These are phyloP conservation scores for Pimephales promelas DNA, from an alignment of 2,113 vertebrate species.

Conservation along the genomic window DNA sequence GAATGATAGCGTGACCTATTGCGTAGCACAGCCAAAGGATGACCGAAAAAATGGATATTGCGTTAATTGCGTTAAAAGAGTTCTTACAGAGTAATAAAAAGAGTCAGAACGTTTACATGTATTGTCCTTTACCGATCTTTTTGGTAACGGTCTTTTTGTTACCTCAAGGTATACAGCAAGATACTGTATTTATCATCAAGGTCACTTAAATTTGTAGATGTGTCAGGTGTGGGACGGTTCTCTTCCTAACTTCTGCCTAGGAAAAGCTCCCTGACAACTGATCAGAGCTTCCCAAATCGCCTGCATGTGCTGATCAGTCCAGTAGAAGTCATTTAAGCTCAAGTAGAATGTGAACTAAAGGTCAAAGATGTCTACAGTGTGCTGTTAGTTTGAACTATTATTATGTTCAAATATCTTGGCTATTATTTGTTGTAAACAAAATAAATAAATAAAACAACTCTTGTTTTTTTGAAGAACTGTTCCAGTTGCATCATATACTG, in stretches of 20 bases:
- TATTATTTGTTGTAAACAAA: background rate
- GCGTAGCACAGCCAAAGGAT: too few species aligned
- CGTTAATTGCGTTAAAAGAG: too few species aligned
- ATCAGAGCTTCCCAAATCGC: background rate
- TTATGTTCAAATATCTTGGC: background rate
- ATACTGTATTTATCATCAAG: background rate
- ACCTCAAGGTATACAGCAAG: background rate
- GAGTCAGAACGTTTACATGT: background rate
- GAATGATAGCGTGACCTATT: too few species aligned
- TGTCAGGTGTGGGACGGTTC: background rate
- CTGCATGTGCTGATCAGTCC: background rate
- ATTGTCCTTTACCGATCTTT: background rate
- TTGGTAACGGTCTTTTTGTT: background rate
- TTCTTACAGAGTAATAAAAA: too few species aligned
- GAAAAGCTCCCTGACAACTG: background rate
- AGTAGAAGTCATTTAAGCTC: background rate
- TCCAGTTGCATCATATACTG: background rate
- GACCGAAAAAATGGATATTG: too few species aligned
- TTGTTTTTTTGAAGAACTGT: background rate
- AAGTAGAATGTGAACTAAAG: background rate
- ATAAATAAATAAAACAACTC: too few species aligned
- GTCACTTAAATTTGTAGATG: background rate
- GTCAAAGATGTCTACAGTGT: background rate
- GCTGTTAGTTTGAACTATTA: background rate
- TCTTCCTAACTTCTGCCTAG: background rate